Conservation (phyloP, 2,888 invertebrate species). For the Unio delphinus region DNA sequence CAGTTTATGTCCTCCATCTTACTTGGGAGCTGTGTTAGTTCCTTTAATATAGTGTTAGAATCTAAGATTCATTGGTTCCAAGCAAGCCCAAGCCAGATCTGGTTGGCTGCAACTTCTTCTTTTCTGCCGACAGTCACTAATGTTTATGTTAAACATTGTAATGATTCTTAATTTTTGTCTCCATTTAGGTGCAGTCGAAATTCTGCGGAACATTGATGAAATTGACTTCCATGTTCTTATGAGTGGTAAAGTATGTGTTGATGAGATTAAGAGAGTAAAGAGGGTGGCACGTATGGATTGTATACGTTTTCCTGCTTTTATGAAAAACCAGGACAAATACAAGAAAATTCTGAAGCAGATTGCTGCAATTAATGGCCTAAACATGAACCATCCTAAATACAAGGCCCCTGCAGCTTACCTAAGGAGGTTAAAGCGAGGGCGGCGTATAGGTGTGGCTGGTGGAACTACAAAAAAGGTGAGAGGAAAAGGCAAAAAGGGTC, state of each 20-base stretch:
- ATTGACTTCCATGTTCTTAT: conserved; percentile 68
- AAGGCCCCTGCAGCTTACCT: conserved; percentile 47
- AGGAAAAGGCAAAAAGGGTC: conserved; percentile 24
- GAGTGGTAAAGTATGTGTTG: conserved; percentile 66
- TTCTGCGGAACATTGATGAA: conserved; percentile 65
- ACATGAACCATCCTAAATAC: conserved; percentile 39
- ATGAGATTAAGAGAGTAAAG: conserved; percentile 63
- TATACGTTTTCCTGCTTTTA: conserved; percentile 63
- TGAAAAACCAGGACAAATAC: conserved; percentile 62
- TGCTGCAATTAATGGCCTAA: conserved; percentile 57
- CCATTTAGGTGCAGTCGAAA: conserved; percentile 65
- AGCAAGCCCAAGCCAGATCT: too few relatives aligned
- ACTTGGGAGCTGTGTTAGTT: too few relatives aligned
- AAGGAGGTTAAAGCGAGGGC: conserved; percentile 41
- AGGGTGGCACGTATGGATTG: conserved; percentile 62
- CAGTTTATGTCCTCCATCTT: too few relatives aligned
- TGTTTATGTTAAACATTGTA: neutral
- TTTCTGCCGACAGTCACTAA: too few relatives aligned
- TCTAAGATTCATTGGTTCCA: too few relatives aligned
- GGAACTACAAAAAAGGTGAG: conserved; percentile 38
- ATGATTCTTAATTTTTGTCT: conserved; percentile 3
- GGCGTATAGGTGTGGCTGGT: conserved; percentile 43
- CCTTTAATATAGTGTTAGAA: too few relatives aligned
- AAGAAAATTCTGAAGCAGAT: conserved; percentile 57
- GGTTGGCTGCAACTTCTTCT: too few relatives aligned